Percentiles rank a stretch among this genome's conserved stretches.
These are phyloP conservation scores for Aphaenogaster rudis DNA, from an alignment of 1,140 invertebrate species.

Conservation along the genomic window DNA sequence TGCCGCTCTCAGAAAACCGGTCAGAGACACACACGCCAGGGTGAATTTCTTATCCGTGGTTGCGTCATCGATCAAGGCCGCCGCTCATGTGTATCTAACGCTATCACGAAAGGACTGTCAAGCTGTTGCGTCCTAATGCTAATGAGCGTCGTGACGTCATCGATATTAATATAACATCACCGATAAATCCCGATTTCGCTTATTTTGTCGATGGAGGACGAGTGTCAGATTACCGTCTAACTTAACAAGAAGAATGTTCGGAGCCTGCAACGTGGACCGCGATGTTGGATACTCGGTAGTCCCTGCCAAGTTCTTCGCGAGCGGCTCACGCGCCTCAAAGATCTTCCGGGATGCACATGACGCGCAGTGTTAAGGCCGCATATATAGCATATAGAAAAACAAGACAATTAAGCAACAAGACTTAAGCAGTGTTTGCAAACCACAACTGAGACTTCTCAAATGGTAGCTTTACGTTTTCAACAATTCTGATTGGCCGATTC, in stretches of 20 bases:
- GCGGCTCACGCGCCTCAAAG: too few relatives aligned
- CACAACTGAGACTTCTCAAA: too few relatives aligned
- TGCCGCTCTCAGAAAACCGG: neutral
- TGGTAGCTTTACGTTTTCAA: too few relatives aligned
- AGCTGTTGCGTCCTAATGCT: neutral
- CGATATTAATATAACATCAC: neutral
- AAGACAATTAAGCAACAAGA: too few relatives aligned
- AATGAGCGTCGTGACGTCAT: neutral
- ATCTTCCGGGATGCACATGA: neutral
- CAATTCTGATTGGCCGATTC: too few relatives aligned
- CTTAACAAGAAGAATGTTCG: neutral
- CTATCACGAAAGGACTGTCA: neutral
- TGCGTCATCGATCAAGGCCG: conserved; percentile 4
- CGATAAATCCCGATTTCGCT: neutral
- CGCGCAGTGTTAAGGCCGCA: neutral
- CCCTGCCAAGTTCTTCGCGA: conserved; percentile 16
- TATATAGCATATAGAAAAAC: too few relatives aligned
- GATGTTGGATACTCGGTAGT: neutral
- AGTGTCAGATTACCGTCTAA: neutral
- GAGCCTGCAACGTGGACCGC: neutral
- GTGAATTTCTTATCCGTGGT: conserved; percentile 8
- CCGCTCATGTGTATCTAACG: neutral
- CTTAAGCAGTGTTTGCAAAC: too few relatives aligned
- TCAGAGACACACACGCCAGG: neutral
- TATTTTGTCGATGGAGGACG: neutral